These are phyloP conservation scores for Pelecanoides urinatrix DNA, from an alignment of 2,113 vertebrate genomes.

Conservation along the genomic window DNA sequence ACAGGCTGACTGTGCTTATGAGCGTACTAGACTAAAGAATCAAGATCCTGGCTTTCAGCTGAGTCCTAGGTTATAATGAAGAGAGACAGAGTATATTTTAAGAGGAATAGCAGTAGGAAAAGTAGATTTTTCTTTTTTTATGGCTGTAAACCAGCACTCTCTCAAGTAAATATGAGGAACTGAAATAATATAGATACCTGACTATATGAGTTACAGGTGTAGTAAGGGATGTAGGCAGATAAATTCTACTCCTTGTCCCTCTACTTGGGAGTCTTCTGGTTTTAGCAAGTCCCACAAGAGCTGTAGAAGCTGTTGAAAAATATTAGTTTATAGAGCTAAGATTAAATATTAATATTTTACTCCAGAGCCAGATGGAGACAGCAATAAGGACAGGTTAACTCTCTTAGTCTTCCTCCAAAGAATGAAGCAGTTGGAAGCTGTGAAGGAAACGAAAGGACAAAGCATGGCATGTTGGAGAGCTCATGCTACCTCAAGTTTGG, in stretches of 20 bases:
- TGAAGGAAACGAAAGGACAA: neutral
- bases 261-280: neutral
- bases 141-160: neutral
- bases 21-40: neutral
- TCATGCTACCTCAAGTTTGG: neutral
- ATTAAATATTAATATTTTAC: neutral
- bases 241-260: neutral
- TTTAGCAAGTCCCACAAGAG: neutral
- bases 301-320: neutral
- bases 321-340: neutral
- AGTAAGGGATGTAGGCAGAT: neutral
- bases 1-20: neutral
- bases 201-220: neutral
- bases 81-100: neutral
- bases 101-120: neutral
- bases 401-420: neutral
- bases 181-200: neutral
- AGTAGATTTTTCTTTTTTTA: neutral
- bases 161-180: neutral
- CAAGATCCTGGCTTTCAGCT: neutral
- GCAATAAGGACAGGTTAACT: neutral
- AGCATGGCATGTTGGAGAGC: neutral
- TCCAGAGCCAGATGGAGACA: neutral
- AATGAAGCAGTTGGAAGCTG: neutral
- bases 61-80: neutral